phyloP scores from a whole-genome alignment of 1,140 invertebrate species.

The Vollenhovia emeryi region DNA sequence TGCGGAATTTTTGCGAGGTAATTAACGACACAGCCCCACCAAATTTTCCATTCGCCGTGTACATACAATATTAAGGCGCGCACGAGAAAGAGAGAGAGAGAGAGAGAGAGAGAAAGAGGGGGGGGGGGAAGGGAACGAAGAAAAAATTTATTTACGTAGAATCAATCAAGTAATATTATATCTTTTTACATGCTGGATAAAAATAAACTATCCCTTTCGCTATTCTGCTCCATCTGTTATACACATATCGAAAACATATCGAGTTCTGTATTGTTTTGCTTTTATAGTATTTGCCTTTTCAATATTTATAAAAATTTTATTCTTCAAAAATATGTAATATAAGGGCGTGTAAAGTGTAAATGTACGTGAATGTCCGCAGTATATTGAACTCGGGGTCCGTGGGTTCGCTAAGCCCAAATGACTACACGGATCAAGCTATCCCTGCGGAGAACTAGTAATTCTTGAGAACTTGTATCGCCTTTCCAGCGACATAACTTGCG shows the following conservation, averaged over 20 bases:
- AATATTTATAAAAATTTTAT: neutral
- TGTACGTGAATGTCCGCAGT: neutral
- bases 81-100: neutral
- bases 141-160: neutral
- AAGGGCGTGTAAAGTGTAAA: neutral
- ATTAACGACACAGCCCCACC: conserved; percentile 19
- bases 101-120: neutral
- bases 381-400: neutral
- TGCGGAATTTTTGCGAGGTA: conserved; percentile 25
- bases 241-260: neutral
- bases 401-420: neutral
- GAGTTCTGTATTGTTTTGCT: neutral
- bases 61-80: neutral
- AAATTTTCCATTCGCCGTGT: conserved; percentile 32
- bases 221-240: neutral
- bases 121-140: too few species aligned
- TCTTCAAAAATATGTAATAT: neutral
- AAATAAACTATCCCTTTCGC: neutral
- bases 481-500: conserved; percentile 1
- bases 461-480: conserved; percentile 1
- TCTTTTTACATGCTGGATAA: neutral
- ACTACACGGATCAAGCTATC: neutral
- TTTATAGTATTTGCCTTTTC: neutral
- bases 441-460: neutral
- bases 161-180: neutral